Conservation (phyloP, 2,797 vertebrate genomes). For the Onychomys arenicola region DNA sequence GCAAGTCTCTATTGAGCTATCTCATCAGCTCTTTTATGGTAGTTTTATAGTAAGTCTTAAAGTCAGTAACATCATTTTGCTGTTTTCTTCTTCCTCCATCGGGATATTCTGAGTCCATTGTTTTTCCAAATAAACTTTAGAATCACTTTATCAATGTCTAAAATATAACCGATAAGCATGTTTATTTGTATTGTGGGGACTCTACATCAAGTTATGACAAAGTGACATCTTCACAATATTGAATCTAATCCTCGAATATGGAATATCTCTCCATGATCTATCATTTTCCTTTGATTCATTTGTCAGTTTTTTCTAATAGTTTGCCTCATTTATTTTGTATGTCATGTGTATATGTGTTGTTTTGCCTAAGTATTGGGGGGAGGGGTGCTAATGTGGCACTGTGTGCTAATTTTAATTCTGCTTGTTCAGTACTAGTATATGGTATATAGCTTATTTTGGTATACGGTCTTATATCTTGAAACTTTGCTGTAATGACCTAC, state of each 20-base stretch:
- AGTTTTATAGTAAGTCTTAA: neutral
- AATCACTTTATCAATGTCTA: neutral
- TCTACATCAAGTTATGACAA: neutral
- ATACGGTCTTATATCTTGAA: neutral
- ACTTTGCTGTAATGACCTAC: neutral
- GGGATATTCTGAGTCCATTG: neutral
- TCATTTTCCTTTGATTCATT: neutral
- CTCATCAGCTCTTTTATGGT: neutral
- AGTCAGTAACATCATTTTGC: neutral
- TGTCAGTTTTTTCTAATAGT: neutral
- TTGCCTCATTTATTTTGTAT: neutral
- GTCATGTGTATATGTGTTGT: neutral
- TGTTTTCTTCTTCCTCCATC: neutral
- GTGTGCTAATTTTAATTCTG: neutral
- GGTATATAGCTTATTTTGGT: neutral
- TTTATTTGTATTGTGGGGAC: neutral
- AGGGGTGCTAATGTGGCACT: neutral
- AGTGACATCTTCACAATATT: neutral
- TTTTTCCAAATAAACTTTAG: neutral
- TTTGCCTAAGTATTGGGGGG: neutral
- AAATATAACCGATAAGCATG: neutral
- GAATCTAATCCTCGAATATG: neutral
- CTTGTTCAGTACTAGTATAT: neutral
- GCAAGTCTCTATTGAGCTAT: neutral
- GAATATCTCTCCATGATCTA: neutral